Evolutionary conservation across 2,888 invertebrate species (phyloP), one percentile per base, ranked within the genome.

Genomic region (Apotomis betuletana): DNA sequence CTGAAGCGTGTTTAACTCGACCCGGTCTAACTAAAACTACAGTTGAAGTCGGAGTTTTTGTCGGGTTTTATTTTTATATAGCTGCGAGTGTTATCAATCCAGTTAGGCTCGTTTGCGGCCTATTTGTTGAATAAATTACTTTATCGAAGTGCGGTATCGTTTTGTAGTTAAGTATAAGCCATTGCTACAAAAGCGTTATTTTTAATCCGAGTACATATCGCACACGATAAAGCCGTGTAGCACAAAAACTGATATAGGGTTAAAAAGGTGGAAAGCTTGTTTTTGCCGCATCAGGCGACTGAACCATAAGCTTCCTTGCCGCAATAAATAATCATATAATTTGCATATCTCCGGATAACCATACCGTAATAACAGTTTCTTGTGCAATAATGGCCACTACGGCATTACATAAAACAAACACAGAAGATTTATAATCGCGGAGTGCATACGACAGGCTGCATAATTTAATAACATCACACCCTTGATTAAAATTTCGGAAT

Each of bases 401-500:
- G 78, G 79, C 79, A 80, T 77, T 80, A 82, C 87, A 54, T 86
- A 87, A 89, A 89, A 85, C 87, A 90, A 90, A 89, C 85, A 79
- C 76, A 64, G 75, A 78, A 87, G 90, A 92, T 93, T 92, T 91
- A 92, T 89, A 87, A 85, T 83, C 82, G 77, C 80, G 77, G 89
- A 91, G 88, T 93, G 92, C 92, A 92, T 90, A 88, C 88, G 93
- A 92, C 92, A 91, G 91, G 83, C 85, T 92, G 92, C 91, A 92
- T 92, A 93, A 92, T 92, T 91, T 91, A 91, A 91, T 92, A 90
- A 91, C 87, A 86, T 89, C 87, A 91, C 90, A 87, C 92, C 91
- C 92, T 90, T 92, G 90, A 92, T 92, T 93, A 93, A 91, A 93
- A 92, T 91, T 90, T 90, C 85, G 90, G 88, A 89, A 88, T 90